Base-by-base conservation (phyloP, 2,797 vertebrate species). In the Serranus cabrilla region DNA sequence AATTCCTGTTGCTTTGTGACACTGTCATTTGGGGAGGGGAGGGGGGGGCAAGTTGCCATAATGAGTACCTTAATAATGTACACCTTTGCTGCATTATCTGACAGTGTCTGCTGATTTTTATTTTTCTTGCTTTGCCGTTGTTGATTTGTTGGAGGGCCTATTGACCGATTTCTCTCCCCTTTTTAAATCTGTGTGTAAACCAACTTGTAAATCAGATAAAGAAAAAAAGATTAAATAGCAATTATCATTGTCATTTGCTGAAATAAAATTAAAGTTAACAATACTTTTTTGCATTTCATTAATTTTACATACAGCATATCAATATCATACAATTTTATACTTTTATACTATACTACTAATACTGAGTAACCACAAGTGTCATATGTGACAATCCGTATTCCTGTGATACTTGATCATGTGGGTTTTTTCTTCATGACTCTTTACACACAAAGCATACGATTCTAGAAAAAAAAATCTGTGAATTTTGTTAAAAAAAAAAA, bases 131-230 rank as follows among this genome's bases (percentile, higher is more conserved):
- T 65, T 62, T 34, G 34, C 65, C 74, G 6, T 50, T 72, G 61
- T 58, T 81, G 60, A 70, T 86, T 75, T 86, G 69, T 77, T 81
- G 51, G 55, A 54, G 62, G n/a, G 39, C 3, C 68, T 75, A 70
- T 76, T 75, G 67, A 80, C 69, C 50, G 25, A 16, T 83, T 78
- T 57, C 20, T 60, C 54, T 70, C 47, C 73, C 62, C 73, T 62
- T 81, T 81, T 67, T 69, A 57, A 80, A 78, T 87, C 82, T 95
- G 93, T 96, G 95, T 95, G 95, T 96, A 96, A 96, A 96, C 94
- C 91, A 94, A 94, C 96, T 93, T 97, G 96, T 98, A 96, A 97
- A 96, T 97, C 96, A 78, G 83, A 85, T 81, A 65, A 70, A 75
- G 58, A 95, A 74, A 94, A 93, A 79, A 86, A 92, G 74, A 96